phyloP scores from a whole-genome alignment of 64 coral and sea anemone genomes.

The Porites lutea region DNA sequence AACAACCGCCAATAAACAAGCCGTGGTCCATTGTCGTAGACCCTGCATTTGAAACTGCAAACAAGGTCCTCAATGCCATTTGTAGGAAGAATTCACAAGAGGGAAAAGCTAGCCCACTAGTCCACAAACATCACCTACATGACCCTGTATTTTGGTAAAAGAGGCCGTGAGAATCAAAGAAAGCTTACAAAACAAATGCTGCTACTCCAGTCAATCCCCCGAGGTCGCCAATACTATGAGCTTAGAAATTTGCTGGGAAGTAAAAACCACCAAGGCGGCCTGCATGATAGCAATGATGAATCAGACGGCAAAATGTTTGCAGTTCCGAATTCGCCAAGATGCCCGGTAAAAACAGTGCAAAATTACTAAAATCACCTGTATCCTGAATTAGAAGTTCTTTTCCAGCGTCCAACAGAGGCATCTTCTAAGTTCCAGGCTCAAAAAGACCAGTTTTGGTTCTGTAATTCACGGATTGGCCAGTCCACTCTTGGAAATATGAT shows the following conservation, averaged over 20 bases:
- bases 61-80: conserved; percentile 39
- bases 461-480: conserved; percentile 40
- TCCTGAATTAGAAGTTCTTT: conserved; percentile 25
- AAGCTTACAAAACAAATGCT: conserved; percentile 32
- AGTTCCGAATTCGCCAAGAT: conserved; percentile 23
- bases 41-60: conserved; percentile 23
- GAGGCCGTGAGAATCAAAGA: conserved; percentile 50
- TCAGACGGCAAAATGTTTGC: conserved; percentile 75
- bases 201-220: background rate
- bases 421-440: conserved; percentile 43
- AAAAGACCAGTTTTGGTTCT: conserved; percentile 52
- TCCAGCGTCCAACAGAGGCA: conserved; percentile 19
- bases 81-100: conserved; percentile 28
- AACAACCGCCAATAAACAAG: conserved; percentile 16
- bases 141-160: conserved; percentile 52
- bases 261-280: conserved; percentile 67
- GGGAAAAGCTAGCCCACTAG: background rate
- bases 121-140: too few species aligned
- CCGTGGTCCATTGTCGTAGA: conserved; percentile 23
- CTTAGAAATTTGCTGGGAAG: background rate
- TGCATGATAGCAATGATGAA: conserved; percentile 37
- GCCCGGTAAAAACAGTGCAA: conserved; percentile 52
- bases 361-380: too few species aligned
- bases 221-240: conserved; percentile 42
- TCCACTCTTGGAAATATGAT: background rate